Conservation (phyloP, 2,888 invertebrate genomes). For the Lymantria dispar region DNA sequence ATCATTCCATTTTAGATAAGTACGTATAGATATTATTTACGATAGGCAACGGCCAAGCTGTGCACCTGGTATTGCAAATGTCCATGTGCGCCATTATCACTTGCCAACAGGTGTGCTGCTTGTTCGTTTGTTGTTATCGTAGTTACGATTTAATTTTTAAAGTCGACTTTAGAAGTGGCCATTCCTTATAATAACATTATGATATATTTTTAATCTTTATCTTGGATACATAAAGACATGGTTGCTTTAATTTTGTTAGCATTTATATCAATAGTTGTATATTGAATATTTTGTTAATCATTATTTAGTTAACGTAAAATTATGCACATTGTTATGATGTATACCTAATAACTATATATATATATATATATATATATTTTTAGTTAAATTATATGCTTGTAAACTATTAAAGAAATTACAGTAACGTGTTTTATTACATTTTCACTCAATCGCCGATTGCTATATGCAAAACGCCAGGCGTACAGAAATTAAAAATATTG, state of each 20-base stretch:
- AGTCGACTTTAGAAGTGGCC: constrained; percentile 32
- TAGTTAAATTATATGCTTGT: constrained; percentile 9
- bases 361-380: neutral
- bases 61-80: too few species aligned
- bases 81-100: too few species aligned
- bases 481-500: too few species aligned
- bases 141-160: constrained; percentile 30
- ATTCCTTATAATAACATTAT: constrained; percentile 25
- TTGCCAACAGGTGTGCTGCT: too few species aligned
- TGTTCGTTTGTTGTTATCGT: constrained; percentile 10
- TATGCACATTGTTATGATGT: too few species aligned
- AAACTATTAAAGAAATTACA: neutral
- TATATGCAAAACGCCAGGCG: too few species aligned
- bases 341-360: constrained; percentile 11
- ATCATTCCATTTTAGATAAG: constrained; percentile 37
- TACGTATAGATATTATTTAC: too few species aligned
- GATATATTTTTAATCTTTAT: constrained; percentile 19
- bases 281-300: constrained; percentile 20
- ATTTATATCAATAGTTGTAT: constrained; percentile 19
- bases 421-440: neutral
- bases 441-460: too few species aligned
- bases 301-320: neutral
- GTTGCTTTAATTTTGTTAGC: constrained; percentile 19
- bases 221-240: constrained; percentile 14
- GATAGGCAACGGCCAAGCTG: too few species aligned